Conservation (phyloP, 30 jellyfish, hydroid and myxozoan genomes). For the Pseudorhiza aurosa region DNA sequence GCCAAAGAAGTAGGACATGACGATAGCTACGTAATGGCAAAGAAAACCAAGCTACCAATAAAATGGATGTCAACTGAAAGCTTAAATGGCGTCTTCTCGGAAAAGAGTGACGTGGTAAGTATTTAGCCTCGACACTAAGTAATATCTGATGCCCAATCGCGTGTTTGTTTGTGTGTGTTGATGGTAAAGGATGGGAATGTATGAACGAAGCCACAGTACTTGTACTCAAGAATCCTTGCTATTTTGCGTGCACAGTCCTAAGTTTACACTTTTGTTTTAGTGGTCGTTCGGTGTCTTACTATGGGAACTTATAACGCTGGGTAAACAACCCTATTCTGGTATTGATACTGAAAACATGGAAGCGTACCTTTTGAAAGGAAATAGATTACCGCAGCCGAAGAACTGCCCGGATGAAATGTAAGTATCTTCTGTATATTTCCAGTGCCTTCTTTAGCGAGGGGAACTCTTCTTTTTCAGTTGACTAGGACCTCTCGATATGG, state of each 20-base stretch:
- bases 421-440: too few species aligned
- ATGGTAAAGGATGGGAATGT: too few species aligned
- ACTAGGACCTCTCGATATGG: too few species aligned
- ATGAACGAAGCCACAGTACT: too few species aligned
- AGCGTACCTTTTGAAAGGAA: slow-evolving; percentile 59
- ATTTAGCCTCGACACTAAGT: too few species aligned
- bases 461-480: too few species aligned
- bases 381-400: slow-evolving; percentile 76
- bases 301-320: slow-evolving; percentile 93
- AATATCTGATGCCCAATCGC: too few species aligned
- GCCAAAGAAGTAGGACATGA: slow-evolving; percentile 75
- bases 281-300: slow-evolving; percentile 91
- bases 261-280: slow-evolving; percentile 32
- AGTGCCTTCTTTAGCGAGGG: too few species aligned
- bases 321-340: slow-evolving; percentile 94
- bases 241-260: neutral
- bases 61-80: slow-evolving; percentile 93
- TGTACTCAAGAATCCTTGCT: too few species aligned
- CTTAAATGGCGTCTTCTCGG: slow-evolving; percentile 78
- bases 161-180: too few species aligned
- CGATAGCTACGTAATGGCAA: slow-evolving; percentile 58
- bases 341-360: slow-evolving; percentile 68
- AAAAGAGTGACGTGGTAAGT: slow-evolving; percentile 92
- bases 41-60: slow-evolving; percentile 73
- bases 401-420: slow-evolving; percentile 94